These are phyloP conservation scores for Grus americana DNA, from an alignment of 2,113 vertebrate species.

Conservation along the genomic window DNA sequence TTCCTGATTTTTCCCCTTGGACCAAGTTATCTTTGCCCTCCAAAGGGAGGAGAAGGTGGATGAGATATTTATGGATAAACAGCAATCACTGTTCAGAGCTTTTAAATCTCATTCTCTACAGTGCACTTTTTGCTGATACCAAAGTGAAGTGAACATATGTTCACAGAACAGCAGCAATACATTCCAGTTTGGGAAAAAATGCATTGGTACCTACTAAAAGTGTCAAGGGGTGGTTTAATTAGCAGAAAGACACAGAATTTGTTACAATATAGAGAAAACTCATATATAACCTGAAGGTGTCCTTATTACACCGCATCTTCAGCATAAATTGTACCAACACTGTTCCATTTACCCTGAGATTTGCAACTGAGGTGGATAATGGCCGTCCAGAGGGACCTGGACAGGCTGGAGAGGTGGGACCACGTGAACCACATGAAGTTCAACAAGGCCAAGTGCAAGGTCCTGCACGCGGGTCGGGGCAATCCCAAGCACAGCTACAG, in stretches of 20 bases:
- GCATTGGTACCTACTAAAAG: not conserved
- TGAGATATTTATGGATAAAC: not conserved
- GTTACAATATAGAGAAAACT: not conserved
- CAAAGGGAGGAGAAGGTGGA: not conserved
- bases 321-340: accelerated
- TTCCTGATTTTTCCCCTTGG: not conserved
- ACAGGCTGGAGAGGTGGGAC: too few relatives aligned
- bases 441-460: too few relatives aligned
- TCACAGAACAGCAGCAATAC: not conserved
- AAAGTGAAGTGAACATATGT: not conserved
- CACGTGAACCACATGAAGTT: too few relatives aligned
- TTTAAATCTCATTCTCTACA: not conserved
- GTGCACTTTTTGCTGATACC: not conserved
- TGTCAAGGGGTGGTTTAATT: not conserved
- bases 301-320: accelerated
- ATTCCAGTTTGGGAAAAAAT: accelerated
- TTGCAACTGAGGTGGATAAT: too few relatives aligned
- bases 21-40: not conserved
- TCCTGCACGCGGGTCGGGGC: too few relatives aligned
- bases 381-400: too few relatives aligned
- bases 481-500: too few relatives aligned
- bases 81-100: not conserved
- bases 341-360: not conserved
- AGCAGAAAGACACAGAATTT: not conserved
- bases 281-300: not conserved